Evolutionary conservation across 2,113 vertebrate genomes (phyloP).

Genomic region (Boleophthalmus pectinirostris): DNA sequence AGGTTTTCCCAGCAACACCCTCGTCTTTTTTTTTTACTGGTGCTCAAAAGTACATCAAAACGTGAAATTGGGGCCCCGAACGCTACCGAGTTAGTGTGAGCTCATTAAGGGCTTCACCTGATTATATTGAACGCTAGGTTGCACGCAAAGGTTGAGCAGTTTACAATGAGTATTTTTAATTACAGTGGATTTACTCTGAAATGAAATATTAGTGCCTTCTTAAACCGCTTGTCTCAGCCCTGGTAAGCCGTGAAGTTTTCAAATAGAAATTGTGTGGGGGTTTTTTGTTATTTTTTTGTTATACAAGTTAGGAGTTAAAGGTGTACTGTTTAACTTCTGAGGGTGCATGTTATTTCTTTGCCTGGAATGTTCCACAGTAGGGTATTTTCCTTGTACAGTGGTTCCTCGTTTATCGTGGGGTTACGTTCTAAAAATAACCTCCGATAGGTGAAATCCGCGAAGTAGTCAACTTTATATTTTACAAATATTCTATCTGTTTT

Average conservation of each 20-base stretch:
- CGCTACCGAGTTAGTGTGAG: constrained; percentile 57
- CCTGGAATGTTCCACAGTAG: too few relatives aligned
- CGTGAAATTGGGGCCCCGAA: constrained; percentile 46
- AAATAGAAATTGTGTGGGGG: background rate
- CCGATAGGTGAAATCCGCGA: too few relatives aligned
- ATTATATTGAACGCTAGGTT: constrained; percentile 74
- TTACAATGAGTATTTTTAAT: constrained; percentile 81
- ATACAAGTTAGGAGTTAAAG: background rate
- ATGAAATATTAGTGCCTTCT: constrained; percentile 76
- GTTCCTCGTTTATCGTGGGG: too few relatives aligned
- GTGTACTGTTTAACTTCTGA: too few relatives aligned
- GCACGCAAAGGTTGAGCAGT: constrained; percentile 77
- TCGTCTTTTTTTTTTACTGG: constrained; percentile 72
- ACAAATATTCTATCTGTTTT: too few relatives aligned
- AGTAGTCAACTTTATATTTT: too few relatives aligned
- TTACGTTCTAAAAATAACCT: too few relatives aligned
- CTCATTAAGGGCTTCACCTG: constrained; percentile 75
- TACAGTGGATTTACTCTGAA: constrained; percentile 78
- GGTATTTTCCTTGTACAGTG: too few relatives aligned
- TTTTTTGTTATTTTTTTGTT: background rate
- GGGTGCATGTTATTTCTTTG: too few relatives aligned
- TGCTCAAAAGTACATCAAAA: constrained; percentile 60
- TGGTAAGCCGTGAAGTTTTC: constrained; percentile 27
- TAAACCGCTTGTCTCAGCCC: constrained; percentile 70
- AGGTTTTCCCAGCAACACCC: constrained; percentile 73